Base-by-base conservation (phyloP, 2,113 vertebrate genomes). In the Pantherophis guttatus region DNA sequence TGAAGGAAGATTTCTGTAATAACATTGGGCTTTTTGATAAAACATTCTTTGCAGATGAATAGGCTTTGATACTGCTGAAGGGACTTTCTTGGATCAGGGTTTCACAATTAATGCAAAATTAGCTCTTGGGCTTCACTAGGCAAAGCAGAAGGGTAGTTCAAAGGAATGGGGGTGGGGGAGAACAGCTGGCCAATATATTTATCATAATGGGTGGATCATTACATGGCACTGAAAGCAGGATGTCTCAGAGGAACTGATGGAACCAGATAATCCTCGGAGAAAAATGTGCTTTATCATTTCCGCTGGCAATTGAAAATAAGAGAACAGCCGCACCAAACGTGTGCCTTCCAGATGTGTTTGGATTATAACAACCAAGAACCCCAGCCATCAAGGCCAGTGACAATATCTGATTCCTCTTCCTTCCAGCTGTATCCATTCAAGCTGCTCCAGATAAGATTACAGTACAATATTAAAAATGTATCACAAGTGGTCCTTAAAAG, bases 51-150 rank as follows among this genome's bases (percentile, higher is more conserved):
- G 17, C 50, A 91, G 8, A n/a, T 95, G 24, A 92, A 90, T 91
- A 94, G 48, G 6, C 93, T 95, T 94, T 96, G 65, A 93, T 92
- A 93, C 12, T 2, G 0, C 65, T 95, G 94, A 95, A 96, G 92
- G 17, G 21, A 75, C 92, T 95, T 95, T 92, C 24, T 94, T 94
- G 26, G 55, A 92, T 92, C 59, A 75, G 65, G 52, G 50, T 17
- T 95, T 95, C 86, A 90, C 7, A 95, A 91, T 94, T 95, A 96
- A 95, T 94, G 33, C 29, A 93, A 95, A 96, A 96, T 94, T 91
- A 94, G n/a, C 62, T 87, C 57, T 58, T 65, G 24, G 65, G 29
- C 5, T 92, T 75, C 89, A 94, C 33, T 0, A 0, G 57, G 26
- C 91, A 95, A 96, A 94, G 1, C 19, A 92, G 65, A 96, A 91